These are phyloP conservation scores for Enteromius thamalakanensis DNA, from an alignment of 2,797 vertebrate species.

Conservation along the genomic window DNA sequence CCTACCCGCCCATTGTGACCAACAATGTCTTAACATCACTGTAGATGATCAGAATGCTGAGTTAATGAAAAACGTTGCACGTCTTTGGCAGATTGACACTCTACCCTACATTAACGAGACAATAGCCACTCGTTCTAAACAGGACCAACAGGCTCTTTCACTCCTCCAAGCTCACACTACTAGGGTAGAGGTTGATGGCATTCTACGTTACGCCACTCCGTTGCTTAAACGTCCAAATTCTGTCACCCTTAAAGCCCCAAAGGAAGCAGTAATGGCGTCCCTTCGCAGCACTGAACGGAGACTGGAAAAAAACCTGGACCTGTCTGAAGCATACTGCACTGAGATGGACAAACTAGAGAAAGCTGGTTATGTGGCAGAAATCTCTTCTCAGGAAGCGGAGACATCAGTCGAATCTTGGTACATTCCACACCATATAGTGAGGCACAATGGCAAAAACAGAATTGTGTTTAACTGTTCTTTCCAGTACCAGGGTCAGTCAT, in stretches of 20 bases:
- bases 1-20: neutral
- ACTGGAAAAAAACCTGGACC: neutral
- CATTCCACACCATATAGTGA: constrained; percentile 19
- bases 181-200: neutral
- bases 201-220: neutral
- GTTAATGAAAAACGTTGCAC: neutral
- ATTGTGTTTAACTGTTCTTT: neutral
- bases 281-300: neutral
- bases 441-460: neutral
- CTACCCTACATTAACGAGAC: neutral
- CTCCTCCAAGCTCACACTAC: neutral
- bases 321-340: neutral
- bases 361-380: neutral
- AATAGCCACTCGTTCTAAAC: neutral
- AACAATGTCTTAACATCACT: neutral
- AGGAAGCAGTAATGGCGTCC: neutral
- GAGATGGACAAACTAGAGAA: neutral
- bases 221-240: neutral
- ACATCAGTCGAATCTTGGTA: neutral
- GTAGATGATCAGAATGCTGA: neutral
- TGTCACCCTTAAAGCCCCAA: neutral
- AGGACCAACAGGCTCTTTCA: neutral
- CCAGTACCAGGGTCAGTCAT: neutral
- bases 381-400: neutral
- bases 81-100: neutral